These are phyloP conservation scores for Maniola jurtina DNA, from an alignment of 1,140 invertebrate species.

Conservation along the genomic window DNA sequence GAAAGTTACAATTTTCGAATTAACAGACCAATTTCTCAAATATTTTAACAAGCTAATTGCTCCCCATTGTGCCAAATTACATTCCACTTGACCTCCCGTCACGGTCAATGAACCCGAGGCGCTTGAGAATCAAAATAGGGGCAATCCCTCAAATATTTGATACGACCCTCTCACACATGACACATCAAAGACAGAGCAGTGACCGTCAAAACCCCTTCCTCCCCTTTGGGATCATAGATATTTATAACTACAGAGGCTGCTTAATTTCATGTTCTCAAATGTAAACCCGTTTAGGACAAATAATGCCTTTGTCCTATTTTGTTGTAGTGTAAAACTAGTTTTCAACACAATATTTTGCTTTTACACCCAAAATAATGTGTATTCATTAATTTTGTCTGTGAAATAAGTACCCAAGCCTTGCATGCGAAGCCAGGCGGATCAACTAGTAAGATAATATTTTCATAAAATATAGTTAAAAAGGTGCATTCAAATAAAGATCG, in stretches of 20 bases:
- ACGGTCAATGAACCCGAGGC: constrained; percentile 23
- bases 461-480: no score
- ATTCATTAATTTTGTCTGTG: no score
- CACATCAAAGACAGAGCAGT: constrained; percentile 52
- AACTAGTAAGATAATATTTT: no score
- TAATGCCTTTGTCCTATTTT: background rate
- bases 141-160: constrained; percentile 36
- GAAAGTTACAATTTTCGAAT: constrained; percentile 8
- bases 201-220: constrained; percentile 46
- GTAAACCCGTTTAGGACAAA: background rate
- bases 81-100: constrained; percentile 16
- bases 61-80: constrained; percentile 10
- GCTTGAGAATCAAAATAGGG: constrained; percentile 35
- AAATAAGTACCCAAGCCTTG: no score
- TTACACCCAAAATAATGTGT: no score
- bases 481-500: background rate
- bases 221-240: constrained; percentile 39
- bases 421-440: no score
- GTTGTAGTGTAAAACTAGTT: background rate
- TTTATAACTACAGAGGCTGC: constrained; percentile 2
- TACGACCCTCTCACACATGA: constrained; percentile 46
- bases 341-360: background rate
- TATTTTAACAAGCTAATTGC: constrained; percentile 25
- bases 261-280: constrained; percentile 17
- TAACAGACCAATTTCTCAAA: constrained; percentile 8